Conservation (phyloP, 2,797 vertebrate genomes). For the Schizothorax lantsangensis region DNA sequence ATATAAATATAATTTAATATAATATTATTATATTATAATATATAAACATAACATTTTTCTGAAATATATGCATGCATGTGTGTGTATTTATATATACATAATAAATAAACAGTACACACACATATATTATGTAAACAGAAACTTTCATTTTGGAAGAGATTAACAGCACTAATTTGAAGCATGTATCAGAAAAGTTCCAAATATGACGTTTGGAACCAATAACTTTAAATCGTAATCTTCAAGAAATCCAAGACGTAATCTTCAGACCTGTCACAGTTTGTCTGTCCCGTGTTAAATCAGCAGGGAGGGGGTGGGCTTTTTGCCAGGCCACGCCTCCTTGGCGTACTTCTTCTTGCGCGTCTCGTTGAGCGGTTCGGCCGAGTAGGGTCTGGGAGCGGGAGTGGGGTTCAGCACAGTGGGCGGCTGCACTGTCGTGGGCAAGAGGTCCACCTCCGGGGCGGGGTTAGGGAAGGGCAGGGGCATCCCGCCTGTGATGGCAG, state of each 20-base stretch:
- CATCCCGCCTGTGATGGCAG: conserved; percentile 60
- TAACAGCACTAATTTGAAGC: not conserved
- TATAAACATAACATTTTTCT: not conserved
- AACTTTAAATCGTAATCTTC: too few relatives aligned
- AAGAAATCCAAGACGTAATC: not conserved
- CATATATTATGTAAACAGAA: too few relatives aligned
- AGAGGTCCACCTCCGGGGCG: conserved; percentile 87
- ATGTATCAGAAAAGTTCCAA: not conserved
- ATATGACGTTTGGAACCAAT: not conserved
- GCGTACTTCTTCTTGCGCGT: conserved; percentile 92
- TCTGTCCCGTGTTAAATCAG: conserved; percentile 73
- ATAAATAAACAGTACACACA: too few relatives aligned
- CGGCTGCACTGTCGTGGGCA: conserved; percentile 77
- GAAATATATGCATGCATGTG: not conserved
- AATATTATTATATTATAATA: too few relatives aligned
- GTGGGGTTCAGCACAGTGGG: conserved; percentile 81
- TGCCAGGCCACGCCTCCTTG: conserved; percentile 91
- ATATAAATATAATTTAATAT: too few relatives aligned
- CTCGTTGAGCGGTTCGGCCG: conserved; percentile 84
- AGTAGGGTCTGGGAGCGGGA: conserved; percentile 81
- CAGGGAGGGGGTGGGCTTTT: conserved; percentile 87
- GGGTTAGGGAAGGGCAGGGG: conserved; percentile 81
- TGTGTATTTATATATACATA: not conserved
- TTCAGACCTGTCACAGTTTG: not conserved
- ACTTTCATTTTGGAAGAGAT: too few relatives aligned